phyloP scores from a whole-genome alignment of 1,140 invertebrate species.

The Octopus bimaculoides region DNA sequence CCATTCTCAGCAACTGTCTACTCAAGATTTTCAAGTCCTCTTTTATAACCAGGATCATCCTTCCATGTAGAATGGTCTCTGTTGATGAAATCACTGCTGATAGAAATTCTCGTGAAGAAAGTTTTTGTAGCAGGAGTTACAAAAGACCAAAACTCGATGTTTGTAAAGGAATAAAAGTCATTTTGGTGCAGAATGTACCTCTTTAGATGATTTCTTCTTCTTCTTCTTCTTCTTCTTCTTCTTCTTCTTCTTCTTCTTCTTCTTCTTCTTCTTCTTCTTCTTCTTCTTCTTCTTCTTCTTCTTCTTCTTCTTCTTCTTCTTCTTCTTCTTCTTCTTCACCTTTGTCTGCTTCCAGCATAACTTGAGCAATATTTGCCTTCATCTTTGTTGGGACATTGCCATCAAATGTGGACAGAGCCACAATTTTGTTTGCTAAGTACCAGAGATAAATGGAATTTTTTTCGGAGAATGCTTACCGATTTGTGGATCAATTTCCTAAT shows the following conservation, averaged over 20 bases:
- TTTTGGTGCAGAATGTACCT: neutral
- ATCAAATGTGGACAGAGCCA: neutral
- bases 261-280: no score
- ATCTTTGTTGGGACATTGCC: neutral
- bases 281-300: no score
- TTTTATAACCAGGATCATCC: neutral
- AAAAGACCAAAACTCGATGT: neutral
- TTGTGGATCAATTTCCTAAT: neutral
- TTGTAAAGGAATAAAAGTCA: neutral
- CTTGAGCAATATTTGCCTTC: no score
- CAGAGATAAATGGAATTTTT: neutral
- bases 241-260: no score
- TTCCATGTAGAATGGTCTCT: neutral
- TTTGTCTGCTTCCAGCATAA: no score
- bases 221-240: neutral
- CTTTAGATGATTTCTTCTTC: neutral
- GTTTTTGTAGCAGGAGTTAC: neutral
- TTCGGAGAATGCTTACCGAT: neutral
- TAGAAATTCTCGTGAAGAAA: neutral
- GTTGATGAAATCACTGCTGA: neutral
- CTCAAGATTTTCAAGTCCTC: neutral
- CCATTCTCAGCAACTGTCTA: neutral
- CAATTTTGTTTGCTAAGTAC: neutral
- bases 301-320: no score
- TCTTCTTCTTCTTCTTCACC: no score